Conservation (phyloP, 2,797 vertebrate genomes). For the Aulostomus chinensis region DNA sequence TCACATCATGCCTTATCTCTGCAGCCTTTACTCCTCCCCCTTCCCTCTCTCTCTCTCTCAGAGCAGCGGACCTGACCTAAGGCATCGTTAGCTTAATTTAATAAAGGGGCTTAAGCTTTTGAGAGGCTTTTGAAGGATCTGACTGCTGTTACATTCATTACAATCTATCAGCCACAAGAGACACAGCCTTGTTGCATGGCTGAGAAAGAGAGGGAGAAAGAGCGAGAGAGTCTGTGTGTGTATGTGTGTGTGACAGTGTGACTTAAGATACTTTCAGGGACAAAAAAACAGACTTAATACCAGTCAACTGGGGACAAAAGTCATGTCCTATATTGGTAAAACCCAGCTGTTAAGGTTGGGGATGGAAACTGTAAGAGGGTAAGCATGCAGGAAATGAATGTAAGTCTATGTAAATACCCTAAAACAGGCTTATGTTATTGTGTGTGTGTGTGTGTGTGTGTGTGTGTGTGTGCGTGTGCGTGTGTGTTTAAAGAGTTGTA, state of each 20-base stretch:
- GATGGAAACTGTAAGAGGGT: too few species aligned
- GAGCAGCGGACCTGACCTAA: constrained; percentile 76
- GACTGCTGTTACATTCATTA: constrained; percentile 85
- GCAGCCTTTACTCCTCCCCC: constrained; percentile 33
- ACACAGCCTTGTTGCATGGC: constrained; percentile 73
- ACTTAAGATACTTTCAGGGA: too few species aligned
- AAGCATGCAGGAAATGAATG: too few species aligned
- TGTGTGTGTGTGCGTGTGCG: not conserved
- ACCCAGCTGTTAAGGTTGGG: too few species aligned
- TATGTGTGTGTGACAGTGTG: not conserved
- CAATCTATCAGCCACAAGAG: constrained; percentile 83
- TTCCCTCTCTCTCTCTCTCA: constrained; percentile 34
- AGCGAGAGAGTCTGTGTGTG: not conserved
- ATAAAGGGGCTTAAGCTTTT: constrained; percentile 85
- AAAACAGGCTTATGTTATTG: constrained; percentile 3
- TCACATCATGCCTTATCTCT: constrained; percentile 51
- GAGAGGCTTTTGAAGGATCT: constrained; percentile 84
- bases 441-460: not conserved
- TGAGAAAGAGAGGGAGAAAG: constrained; percentile 45
- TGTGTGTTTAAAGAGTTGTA: constrained; percentile 9
- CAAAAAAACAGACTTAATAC: too few species aligned
- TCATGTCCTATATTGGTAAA: too few species aligned
- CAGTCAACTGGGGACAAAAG: too few species aligned
- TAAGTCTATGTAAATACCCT: too few species aligned
- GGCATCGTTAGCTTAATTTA: constrained; percentile 84